Evolutionary conservation across 2,113 vertebrate species (phyloP).

Genomic region (Hypocryptadius cinnamomeus): DNA sequence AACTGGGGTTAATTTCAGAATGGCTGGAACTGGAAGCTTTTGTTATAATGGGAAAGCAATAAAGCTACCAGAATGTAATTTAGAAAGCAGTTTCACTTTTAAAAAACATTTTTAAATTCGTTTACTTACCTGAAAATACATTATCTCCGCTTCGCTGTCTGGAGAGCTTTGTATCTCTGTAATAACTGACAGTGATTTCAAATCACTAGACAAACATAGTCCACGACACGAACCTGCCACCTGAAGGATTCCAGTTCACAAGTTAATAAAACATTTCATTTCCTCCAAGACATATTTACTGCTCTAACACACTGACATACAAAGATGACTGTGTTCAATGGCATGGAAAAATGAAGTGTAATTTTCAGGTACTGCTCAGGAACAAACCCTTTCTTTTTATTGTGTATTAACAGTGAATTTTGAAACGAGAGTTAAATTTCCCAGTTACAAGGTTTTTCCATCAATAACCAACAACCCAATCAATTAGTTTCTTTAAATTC

Average conservation of each 20-base stretch:
- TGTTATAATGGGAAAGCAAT: neutral
- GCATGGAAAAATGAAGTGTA: neutral
- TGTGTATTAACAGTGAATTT: neutral
- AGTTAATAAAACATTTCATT: neutral
- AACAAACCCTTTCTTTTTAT: neutral
- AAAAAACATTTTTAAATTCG: neutral
- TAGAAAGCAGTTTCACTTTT: neutral
- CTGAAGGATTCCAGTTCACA: constrained; percentile 61
- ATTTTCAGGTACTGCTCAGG: neutral
- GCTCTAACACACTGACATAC: neutral
- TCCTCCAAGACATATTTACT: neutral
- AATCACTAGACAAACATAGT: constrained; percentile 89
- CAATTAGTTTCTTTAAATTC: neutral
- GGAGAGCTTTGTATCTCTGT: constrained; percentile 74
- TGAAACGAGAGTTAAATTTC: neutral
- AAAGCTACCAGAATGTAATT: neutral
- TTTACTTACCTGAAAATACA: constrained; percentile 81
- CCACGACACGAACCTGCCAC: constrained; percentile 84
- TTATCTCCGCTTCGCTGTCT: constrained; percentile 74
- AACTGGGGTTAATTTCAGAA: neutral
- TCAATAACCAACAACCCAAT: neutral
- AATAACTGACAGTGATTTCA: constrained; percentile 89
- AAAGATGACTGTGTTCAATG: neutral
- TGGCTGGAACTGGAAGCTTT: neutral
- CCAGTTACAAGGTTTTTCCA: neutral